phyloP scores from a whole-genome alignment of 2,888 invertebrate species.

The Polymixis flavicincta region DNA sequence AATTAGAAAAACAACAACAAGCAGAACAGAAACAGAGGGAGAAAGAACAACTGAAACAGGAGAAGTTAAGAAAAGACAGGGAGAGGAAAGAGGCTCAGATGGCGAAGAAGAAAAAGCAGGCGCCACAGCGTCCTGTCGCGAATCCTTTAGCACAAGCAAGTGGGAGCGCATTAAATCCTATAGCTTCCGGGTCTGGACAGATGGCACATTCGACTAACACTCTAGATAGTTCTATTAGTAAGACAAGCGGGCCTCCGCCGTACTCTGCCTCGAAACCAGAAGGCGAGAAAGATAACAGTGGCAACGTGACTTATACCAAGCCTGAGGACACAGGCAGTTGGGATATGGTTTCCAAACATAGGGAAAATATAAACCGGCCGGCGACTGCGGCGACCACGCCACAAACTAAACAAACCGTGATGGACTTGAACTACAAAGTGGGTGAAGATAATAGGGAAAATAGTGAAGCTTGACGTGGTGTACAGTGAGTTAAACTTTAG shows the following conservation, averaged over 20 bases:
- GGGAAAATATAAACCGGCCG: conserved; percentile 81
- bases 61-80: conserved; percentile 68
- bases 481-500: background rate
- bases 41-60: conserved; percentile 72
- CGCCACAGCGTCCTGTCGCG: conserved; percentile 55
- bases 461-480: conserved; percentile 75
- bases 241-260: conserved; percentile 83
- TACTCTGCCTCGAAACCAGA: conserved; percentile 70
- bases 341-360: conserved; percentile 89
- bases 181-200: conserved; percentile 43
- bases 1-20: conserved; percentile 76
- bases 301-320: conserved; percentile 80
- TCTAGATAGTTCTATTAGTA: conserved; percentile 85
- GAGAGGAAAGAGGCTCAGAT: conserved; percentile 62
- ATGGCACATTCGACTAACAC: conserved; percentile 78
- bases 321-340: conserved; percentile 83
- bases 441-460: conserved; percentile 68
- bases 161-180: conserved; percentile 42
- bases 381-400: conserved; percentile 54
- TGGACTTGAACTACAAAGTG: conserved; percentile 82
- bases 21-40: conserved; percentile 78
- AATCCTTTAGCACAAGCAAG: conserved; percentile 54
- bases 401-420: conserved; percentile 72
- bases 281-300: conserved; percentile 69
- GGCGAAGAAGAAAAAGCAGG: conserved; percentile 48